Conservation (phyloP, 2,113 vertebrate genomes). For the Hirundichthys speculiger region DNA sequence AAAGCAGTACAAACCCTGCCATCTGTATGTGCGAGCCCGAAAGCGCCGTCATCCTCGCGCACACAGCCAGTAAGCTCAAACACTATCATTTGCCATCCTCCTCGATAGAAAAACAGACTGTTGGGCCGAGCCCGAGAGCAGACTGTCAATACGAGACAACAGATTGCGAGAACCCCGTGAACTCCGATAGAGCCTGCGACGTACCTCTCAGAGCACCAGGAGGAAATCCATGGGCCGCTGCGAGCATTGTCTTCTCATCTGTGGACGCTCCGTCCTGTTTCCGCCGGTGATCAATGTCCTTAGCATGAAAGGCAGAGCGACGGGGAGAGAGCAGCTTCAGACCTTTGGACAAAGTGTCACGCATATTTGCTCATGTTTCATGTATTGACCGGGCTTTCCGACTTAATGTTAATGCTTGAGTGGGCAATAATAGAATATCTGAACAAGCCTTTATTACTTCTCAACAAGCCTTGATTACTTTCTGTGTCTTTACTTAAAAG, state of each 20-base stretch:
- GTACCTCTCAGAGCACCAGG: slow-evolving; percentile 66
- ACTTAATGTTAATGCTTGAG: too few relatives aligned
- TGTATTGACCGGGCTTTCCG: too few relatives aligned
- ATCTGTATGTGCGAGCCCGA: slow-evolving; percentile 15
- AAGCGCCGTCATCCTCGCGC: slow-evolving; percentile 10
- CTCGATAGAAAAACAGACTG: slow-evolving; percentile 54
- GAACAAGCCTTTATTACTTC: too few relatives aligned
- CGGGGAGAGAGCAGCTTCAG: slow-evolving; percentile 2
- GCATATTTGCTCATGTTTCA: neutral
- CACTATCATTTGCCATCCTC: slow-evolving; percentile 27
- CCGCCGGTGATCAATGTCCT: slow-evolving; percentile 63
- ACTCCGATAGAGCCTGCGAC: slow-evolving; percentile 61
- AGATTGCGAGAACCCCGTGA: slow-evolving; percentile 73
- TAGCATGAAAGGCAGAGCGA: slow-evolving; percentile 36
- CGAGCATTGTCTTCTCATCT: slow-evolving; percentile 72
- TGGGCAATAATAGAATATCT: too few relatives aligned
- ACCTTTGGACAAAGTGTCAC: slow-evolving; percentile 13
- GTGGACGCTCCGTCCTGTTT: slow-evolving; percentile 54
- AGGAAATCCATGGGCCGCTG: slow-evolving; percentile 69
- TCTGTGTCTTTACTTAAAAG: too few relatives aligned
- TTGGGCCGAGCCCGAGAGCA: slow-evolving; percentile 45
- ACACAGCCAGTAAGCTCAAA: slow-evolving; percentile 11
- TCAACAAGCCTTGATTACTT: too few relatives aligned
- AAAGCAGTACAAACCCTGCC: neutral
- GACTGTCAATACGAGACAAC: slow-evolving; percentile 66